Percentiles rank a stretch among this genome's conserved stretches.
phyloP scores from a whole-genome alignment of 2,113 vertebrate species.

The Macroglossus sobrinus region DNA sequence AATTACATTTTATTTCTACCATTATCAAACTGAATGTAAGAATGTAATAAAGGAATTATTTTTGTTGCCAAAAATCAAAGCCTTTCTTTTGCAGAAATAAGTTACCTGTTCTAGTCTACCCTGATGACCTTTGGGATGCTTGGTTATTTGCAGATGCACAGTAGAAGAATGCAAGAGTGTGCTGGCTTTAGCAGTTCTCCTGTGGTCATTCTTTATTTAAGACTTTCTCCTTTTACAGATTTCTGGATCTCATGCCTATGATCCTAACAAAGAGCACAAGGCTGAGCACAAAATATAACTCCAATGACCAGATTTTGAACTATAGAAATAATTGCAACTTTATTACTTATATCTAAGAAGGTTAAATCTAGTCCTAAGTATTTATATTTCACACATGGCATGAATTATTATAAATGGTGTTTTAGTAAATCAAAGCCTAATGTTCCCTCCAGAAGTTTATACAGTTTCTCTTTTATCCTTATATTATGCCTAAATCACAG shows the following conservation, averaged over 20 bases:
- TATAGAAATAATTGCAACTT: not conserved
- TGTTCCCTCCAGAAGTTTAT: not conserved
- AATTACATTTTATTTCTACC: not conserved
- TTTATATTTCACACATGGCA: not conserved
- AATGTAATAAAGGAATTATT: not conserved
- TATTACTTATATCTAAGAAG: not conserved
- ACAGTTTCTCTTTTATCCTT: not conserved
- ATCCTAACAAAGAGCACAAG: not conserved
- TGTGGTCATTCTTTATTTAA: not conserved
- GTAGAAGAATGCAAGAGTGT: fast-evolving
- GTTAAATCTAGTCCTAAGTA: not conserved
- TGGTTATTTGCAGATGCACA: not conserved
- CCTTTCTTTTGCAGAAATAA: not conserved
- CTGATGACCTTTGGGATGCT: not conserved
- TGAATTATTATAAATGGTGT: not conserved
- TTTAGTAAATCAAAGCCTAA: not conserved
- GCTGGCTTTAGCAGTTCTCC: not conserved
- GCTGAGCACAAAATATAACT: not conserved
- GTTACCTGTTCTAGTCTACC: not conserved
- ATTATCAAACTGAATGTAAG: not conserved
- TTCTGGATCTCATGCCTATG: not conserved
- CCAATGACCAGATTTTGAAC: not conserved
- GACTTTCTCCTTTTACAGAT: not conserved
- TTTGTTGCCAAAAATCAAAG: not conserved
- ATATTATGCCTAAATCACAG: not conserved